phyloP scores from a whole-genome alignment of 1,140 invertebrate genomes.

The Solenopsis fugax region DNA sequence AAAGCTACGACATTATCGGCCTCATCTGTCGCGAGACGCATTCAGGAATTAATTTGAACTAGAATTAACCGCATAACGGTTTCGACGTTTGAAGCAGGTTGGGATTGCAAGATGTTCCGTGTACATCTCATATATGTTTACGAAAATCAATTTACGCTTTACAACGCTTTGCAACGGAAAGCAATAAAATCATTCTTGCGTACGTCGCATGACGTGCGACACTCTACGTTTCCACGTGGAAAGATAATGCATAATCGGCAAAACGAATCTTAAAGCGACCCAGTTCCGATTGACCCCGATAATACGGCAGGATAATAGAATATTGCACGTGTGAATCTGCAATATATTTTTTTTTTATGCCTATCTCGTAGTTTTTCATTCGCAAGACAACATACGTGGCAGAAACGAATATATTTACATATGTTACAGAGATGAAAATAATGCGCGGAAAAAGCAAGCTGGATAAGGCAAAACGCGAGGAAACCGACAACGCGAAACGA shows the following conservation, averaged over 20 bases:
- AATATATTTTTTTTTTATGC: neutral
- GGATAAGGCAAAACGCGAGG: constrained; percentile 34
- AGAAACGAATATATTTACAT: constrained; percentile 5
- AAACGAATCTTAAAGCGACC: constrained; percentile 43
- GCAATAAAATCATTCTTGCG: constrained; percentile 33
- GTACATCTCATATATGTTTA: too few species aligned
- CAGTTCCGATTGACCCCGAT: constrained; percentile 36
- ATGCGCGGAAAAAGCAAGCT: constrained; percentile 9
- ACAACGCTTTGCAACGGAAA: neutral
- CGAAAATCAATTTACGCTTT: constrained; percentile 1
- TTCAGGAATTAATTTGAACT: constrained; percentile 25
- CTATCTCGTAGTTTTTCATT: neutral
- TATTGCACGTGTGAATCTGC: neutral
- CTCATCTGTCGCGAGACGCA: constrained; percentile 14
- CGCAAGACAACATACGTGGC: neutral
- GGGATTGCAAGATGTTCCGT: neutral
- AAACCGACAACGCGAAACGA: neutral
- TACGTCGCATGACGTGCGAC: constrained; percentile 13
- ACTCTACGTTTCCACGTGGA: neutral
- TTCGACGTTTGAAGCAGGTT: neutral
- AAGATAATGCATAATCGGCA: constrained; percentile 28
- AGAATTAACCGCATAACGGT: constrained; percentile 14
- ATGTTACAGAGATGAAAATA: constrained; percentile 18
- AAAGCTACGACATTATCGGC: neutral
- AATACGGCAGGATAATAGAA: neutral